phyloP scores from a whole-genome alignment of 2,797 vertebrate genomes.

The Rachycentron canadum region DNA sequence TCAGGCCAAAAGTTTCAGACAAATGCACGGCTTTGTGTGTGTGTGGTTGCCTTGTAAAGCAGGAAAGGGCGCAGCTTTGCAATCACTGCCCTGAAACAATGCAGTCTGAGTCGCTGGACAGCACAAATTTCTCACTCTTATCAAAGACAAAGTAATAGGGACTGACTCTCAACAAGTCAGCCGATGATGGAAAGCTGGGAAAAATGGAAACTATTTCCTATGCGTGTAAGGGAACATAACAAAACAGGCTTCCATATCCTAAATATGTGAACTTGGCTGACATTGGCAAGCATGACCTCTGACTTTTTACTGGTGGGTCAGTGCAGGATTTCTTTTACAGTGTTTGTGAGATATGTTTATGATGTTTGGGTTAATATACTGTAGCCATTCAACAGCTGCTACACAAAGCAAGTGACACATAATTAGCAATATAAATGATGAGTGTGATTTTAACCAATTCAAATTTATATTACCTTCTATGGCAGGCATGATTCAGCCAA shows the following conservation, averaged over 20 bases:
- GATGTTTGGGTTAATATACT: neutral
- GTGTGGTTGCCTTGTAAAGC: constrained; percentile 52
- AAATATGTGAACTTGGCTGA: constrained; percentile 40
- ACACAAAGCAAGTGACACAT: constrained; percentile 23
- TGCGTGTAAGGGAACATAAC: constrained; percentile 46
- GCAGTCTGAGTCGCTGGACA: constrained; percentile 48
- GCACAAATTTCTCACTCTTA: constrained; percentile 54
- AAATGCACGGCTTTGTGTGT: constrained; percentile 1
- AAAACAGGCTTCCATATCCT: constrained; percentile 39
- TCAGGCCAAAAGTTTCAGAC: constrained; percentile 11
- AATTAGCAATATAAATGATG: constrained; percentile 21
- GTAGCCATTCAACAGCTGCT: neutral
- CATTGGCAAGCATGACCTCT: constrained; percentile 18
- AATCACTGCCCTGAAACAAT: constrained; percentile 71
- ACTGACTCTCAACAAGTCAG: constrained; percentile 51
- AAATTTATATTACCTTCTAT: constrained; percentile 18
- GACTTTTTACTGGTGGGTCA: neutral
- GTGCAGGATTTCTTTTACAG: neutral
- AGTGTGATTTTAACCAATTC: constrained; percentile 43
- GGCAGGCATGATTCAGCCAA: constrained; percentile 42
- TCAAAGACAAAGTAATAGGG: constrained; percentile 65
- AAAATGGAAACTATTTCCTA: constrained; percentile 55
- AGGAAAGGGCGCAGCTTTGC: constrained; percentile 76
- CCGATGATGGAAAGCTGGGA: constrained; percentile 28
- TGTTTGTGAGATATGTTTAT: neutral